Conservation (phyloP, 2,113 vertebrate species). For the Tachycineta bicolor region DNA sequence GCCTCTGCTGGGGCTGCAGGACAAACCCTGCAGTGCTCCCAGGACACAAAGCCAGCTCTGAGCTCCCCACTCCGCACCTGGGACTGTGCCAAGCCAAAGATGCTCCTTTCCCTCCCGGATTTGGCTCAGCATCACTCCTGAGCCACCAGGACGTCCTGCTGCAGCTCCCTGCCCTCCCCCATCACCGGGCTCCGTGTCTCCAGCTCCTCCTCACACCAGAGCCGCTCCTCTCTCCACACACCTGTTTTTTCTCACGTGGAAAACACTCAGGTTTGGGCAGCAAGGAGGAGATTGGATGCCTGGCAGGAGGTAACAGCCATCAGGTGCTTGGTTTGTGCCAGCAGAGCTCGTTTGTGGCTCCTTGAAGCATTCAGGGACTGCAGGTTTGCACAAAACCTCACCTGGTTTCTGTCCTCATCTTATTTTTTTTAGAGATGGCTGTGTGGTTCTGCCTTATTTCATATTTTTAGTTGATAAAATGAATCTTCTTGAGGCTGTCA, state of each 20-base stretch:
- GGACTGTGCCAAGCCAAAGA: background rate
- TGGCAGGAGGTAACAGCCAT: accelerated
- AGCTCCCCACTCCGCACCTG: background rate
- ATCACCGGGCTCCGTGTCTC: accelerated
- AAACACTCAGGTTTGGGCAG: background rate
- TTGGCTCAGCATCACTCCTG: background rate
- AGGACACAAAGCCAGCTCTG: background rate
- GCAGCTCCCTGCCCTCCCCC: background rate
- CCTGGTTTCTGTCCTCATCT: background rate
- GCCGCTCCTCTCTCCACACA: background rate
- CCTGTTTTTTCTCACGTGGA: background rate
- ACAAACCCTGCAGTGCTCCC: background rate
- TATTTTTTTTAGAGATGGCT: background rate
- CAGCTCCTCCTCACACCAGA: background rate
- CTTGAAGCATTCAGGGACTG: background rate
- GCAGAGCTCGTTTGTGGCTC: background rate
- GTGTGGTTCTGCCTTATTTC: background rate
- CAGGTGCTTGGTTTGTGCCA: background rate
- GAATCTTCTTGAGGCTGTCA: background rate
- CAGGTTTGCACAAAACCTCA: background rate
- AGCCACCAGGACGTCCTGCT: background rate
- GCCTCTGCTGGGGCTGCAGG: background rate
- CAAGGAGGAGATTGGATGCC: background rate
- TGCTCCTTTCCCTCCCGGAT: background rate
- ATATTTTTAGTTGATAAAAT: background rate